Evolutionary conservation across 2,888 invertebrate species (phyloP).

Genomic region (Prosopocoilus inquinatus): DNA sequence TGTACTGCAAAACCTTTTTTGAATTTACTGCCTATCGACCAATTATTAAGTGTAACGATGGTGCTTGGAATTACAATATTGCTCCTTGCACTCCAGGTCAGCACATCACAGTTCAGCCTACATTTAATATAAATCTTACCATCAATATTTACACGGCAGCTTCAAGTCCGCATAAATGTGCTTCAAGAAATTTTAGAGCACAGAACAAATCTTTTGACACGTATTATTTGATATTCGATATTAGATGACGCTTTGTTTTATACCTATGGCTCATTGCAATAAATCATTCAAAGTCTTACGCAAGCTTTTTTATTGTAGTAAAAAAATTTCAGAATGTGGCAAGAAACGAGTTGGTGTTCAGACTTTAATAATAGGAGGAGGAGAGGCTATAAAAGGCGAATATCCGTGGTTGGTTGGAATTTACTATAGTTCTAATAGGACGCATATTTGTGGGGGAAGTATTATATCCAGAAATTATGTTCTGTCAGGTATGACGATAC

Average conservation of each 20-base stretch:
- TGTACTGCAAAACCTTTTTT: slow-evolving; percentile 2
- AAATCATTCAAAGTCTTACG: neutral
- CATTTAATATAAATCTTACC: neutral
- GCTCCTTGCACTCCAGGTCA: slow-evolving; percentile 4
- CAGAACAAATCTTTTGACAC: neutral
- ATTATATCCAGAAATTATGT: slow-evolving; percentile 9
- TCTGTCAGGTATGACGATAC: slow-evolving; percentile 12
- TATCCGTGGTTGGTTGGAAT: slow-evolving; percentile 17
- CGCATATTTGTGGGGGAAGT: slow-evolving; percentile 17
- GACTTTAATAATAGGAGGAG: slow-evolving; percentile 6
- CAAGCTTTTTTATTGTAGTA: neutral
- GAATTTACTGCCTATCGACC: neutral
- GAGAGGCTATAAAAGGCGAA: slow-evolving; percentile 2
- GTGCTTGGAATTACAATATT: neutral
- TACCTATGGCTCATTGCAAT: neutral
- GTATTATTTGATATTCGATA: slow-evolving; percentile 6
- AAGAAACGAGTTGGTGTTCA: neutral
- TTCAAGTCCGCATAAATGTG: too few species aligned
- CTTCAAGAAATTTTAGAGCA: too few species aligned
- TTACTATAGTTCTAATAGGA: slow-evolving; percentile 4
- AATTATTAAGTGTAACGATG: neutral
- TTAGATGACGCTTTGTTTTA: slow-evolving; percentile 2
- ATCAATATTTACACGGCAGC: neutral
- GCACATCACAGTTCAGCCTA: neutral
- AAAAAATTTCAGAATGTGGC: slow-evolving; percentile 4